phyloP scores from a whole-genome alignment of 2,888 invertebrate genomes.

The Apotomis turbidana region DNA sequence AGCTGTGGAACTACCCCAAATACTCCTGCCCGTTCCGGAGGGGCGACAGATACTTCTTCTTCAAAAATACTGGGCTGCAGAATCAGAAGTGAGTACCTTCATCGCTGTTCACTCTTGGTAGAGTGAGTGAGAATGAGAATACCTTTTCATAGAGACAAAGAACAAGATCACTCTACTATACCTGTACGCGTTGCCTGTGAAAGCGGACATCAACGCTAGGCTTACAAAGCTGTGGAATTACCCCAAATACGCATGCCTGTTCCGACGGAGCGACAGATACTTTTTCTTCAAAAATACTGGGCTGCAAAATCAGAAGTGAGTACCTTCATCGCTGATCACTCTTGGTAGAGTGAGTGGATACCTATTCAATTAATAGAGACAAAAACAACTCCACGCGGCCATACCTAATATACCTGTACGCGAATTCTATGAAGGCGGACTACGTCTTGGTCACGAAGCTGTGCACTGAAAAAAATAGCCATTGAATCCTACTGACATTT shows the following conservation, averaged over 20 bases:
- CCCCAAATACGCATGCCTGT: conserved; percentile 97
- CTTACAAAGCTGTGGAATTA: conserved; percentile 97
- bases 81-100: conserved; percentile 91
- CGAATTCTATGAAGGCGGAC: conserved; percentile 88
- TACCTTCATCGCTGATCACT: conserved; percentile 1
- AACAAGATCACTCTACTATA: conserved; percentile 95
- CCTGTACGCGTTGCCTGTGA: conserved; percentile 89
- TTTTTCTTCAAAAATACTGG: conserved; percentile 97
- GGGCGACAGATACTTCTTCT: conserved; percentile 95
- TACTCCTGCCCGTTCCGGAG: conserved; percentile 93
- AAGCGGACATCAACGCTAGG: conserved; percentile 88
- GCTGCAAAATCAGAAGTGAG: conserved; percentile 97
- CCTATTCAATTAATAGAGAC: conserved; percentile 88
- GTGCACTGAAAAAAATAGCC: too few relatives aligned
- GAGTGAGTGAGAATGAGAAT: too few relatives aligned
- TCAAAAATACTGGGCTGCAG: conserved; percentile 96
- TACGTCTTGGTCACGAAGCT: conserved; percentile 90
- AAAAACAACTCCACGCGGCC: conserved; percentile 94
- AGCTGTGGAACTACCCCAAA: conserved; percentile 98
- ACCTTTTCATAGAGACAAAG: conserved; percentile 91
- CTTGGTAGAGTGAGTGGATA: too few relatives aligned
- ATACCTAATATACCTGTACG: conserved; percentile 91
- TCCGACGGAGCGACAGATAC: conserved; percentile 91
- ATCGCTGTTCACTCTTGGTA: too few relatives aligned
- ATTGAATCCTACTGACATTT: too few relatives aligned